Evolutionary conservation across 1,140 invertebrate genomes (phyloP).

Genomic region (Ceratoteleas bidentatus): DNA sequence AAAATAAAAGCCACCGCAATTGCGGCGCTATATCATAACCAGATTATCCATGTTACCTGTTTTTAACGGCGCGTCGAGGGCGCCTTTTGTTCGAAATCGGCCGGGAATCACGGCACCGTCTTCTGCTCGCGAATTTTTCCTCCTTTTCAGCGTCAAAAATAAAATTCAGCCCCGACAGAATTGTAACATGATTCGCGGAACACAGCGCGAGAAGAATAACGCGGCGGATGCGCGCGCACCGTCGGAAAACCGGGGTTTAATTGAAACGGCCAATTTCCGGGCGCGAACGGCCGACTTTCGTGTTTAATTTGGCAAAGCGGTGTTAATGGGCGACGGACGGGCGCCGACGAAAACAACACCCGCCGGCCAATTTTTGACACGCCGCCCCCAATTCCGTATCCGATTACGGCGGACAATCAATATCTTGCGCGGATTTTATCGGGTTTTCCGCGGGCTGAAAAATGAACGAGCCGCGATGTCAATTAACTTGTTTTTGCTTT

Average conservation of each 20-base stretch:
- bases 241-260: constrained; percentile 57
- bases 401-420: constrained; percentile 46
- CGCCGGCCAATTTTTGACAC: constrained; percentile 49
- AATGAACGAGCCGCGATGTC: constrained; percentile 20
- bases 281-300: constrained; percentile 39
- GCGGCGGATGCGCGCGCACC: constrained; percentile 35
- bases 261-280: constrained; percentile 58
- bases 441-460: constrained; percentile 22
- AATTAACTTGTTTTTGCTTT: constrained; percentile 49
- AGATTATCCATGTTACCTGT: constrained; percentile 60
- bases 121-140: constrained; percentile 11
- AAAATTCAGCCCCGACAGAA: constrained; percentile 60
- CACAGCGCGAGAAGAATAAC: constrained; percentile 61
- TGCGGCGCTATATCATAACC: constrained; percentile 37
- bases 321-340: constrained; percentile 56
- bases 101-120: constrained; percentile 43
- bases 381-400: constrained; percentile 34
- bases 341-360: constrained; percentile 44
- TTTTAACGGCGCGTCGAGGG: constrained; percentile 50
- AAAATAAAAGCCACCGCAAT: constrained; percentile 16
- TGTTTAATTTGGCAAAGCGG: constrained; percentile 62
- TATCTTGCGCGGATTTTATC: constrained; percentile 37
- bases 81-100: constrained; percentile 52
- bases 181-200: constrained; percentile 63
- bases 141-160: constrained; percentile 35